Evolutionary conservation across 2,888 invertebrate genomes (phyloP), one percentile per base, ranked within the genome.

Genomic region (Synergus japonicus): DNA sequence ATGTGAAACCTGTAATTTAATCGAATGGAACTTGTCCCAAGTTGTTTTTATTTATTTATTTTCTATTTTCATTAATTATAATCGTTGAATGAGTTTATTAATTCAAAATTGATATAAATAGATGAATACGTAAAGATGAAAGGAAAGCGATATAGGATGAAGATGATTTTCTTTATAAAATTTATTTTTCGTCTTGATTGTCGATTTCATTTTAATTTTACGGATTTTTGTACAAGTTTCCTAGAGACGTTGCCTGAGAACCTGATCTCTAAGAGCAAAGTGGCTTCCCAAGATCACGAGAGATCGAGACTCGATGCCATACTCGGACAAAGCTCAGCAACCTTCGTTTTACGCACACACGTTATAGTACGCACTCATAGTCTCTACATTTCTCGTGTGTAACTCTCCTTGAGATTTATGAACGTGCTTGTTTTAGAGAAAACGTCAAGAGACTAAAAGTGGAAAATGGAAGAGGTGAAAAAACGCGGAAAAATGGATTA

Each of bases 401-500:
- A 66, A 66, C 43, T 66, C n/a, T 66, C 43, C 43, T 66, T 63
- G 29, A 63, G 66, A 66, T 66, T 66, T 66, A 66, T 44, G 66
- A 66, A 66, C 66, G 66, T 43, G 41, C 66, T 66, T 43, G 5
- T 10, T 43, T 66, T 66, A 66, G n/a, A 66, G 18, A 66, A 66
- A 66, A 41, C 9, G n/a, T 44, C n/a, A 66, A 63, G 29, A 63
- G 4, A 13, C 18, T 43, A 18, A 43, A 66, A 41, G 15, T 66
- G 41, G 66, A 43, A 66, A 66, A 66, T 15, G 18, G 10, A 41
- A 66, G 41, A 41, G 12, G 10, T n/a, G 1, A 10, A 37, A 18
- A 18, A 66, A 66, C 18, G 41, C 18, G 43, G 10, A n/a, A 10
- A 43, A 41, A 43, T 43, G n/a, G 43, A 58, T 58, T 54, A 54